Percentiles rank a stretch among this genome's conserved stretches.
Conservation (phyloP, 2,888 invertebrate species). For the Cinara cedri region DNA sequence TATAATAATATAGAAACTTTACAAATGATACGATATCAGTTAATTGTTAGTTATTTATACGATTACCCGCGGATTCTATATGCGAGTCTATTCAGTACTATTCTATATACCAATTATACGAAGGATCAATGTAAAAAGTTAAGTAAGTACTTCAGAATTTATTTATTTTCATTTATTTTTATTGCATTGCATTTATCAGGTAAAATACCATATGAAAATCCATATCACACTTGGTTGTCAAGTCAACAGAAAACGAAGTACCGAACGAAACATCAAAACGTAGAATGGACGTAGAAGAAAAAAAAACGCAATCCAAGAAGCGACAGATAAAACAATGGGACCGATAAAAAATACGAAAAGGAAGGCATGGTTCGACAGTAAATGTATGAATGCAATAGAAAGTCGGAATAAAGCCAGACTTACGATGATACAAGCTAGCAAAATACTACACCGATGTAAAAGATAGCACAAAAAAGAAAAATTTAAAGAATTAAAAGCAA, state of each 20-base stretch:
- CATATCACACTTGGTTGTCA: too few species aligned
- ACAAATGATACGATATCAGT: too few species aligned
- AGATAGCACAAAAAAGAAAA: constrained; percentile 17
- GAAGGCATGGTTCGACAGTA: background rate
- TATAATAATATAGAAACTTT: too few species aligned
- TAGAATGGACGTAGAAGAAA: background rate
- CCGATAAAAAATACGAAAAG: constrained; percentile 1
- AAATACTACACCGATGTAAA: constrained; percentile 17
- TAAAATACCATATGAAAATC: too few species aligned
- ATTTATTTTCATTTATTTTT: too few species aligned
- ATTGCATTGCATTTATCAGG: too few species aligned
- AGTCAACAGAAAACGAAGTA: constrained; percentile 21
- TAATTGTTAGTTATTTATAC: too few species aligned
- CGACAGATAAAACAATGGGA: constrained; percentile 4
- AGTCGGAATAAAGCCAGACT: constrained; percentile 7
- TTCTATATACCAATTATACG: too few species aligned
- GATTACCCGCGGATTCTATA: too few species aligned
- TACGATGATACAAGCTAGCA: constrained; percentile 10
- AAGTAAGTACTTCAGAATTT: too few species aligned
- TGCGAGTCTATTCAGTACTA: too few species aligned
- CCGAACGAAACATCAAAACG: constrained; percentile 12
- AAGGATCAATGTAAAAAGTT: too few species aligned
- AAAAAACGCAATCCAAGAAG: constrained; percentile 20
- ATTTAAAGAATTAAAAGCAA: constrained; percentile 15
- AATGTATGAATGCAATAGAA: constrained; percentile 3